These are phyloP conservation scores for Piprites chloris DNA, from an alignment of 2,113 vertebrate species.

Conservation along the genomic window DNA sequence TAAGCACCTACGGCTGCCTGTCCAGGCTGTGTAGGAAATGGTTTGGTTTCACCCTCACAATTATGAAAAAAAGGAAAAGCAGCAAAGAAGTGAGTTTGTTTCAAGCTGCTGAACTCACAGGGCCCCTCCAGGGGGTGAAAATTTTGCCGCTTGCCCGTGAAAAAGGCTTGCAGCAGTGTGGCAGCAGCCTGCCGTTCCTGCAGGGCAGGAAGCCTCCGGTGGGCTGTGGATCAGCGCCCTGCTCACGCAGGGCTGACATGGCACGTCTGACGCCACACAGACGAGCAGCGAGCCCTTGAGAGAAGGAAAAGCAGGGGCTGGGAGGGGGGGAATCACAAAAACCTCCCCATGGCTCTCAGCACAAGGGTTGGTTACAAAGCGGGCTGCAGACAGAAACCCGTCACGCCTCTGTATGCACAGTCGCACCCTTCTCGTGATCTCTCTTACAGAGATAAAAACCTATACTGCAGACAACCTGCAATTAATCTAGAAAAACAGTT, in stretches of 20 bases:
- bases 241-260: constrained; percentile 65
- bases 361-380: not conserved
- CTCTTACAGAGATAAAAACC: not conserved
- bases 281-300: not conserved
- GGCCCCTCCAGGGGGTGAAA: constrained; percentile 70
- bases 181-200: constrained; percentile 84
- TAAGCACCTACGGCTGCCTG: not conserved
- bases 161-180: constrained; percentile 85
- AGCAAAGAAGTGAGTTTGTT: constrained; percentile 63
- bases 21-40: constrained; percentile 1
- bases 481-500: constrained; percentile 34
- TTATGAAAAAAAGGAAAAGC: constrained; percentile 52
- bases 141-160: constrained; percentile 85
- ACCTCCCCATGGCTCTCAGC: not conserved
- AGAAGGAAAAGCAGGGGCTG: constrained; percentile 32
- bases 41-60: constrained; percentile 61
- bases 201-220: constrained; percentile 82
- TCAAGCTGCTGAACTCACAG: constrained; percentile 71
- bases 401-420: not conserved
- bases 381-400: not conserved
- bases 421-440: not conserved
- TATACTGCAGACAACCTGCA: constrained; percentile 15
- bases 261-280: not conserved
- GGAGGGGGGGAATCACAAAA: not conserved
- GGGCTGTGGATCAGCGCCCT: constrained; percentile 75